These are phyloP conservation scores for Phylloscopus trochiloides DNA, from an alignment of 2,113 vertebrate species.

Conservation along the genomic window DNA sequence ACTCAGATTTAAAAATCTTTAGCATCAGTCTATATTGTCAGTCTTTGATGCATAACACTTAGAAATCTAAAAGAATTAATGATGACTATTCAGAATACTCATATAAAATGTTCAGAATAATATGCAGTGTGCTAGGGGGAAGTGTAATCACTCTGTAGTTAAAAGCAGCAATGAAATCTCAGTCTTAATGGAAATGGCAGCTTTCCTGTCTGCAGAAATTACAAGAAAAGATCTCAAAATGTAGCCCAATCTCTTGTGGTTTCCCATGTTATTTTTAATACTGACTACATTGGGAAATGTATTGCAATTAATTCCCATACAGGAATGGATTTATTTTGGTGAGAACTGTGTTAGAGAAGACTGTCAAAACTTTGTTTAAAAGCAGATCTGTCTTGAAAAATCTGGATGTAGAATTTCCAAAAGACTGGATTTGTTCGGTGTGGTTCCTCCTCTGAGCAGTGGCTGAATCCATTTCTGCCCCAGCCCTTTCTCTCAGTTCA, in stretches of 20 bases:
- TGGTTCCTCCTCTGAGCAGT: neutral
- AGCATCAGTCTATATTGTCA: neutral
- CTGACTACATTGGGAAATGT: neutral
- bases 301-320: neutral
- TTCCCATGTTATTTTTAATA: conserved; percentile 20
- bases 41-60: neutral
- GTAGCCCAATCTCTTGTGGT: neutral
- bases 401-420: neutral
- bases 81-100: conserved; percentile 10
- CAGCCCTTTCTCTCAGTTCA: neutral
- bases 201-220: neutral
- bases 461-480: neutral
- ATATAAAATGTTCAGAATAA: neutral
- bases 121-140: neutral
- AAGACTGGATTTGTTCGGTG: neutral
- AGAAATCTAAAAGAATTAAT: conserved; percentile 30
- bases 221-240: neutral
- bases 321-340: neutral
- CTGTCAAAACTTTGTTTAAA: neutral
- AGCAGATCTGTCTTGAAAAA: neutral
- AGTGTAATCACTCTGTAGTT: conserved; percentile 6
- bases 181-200: neutral
- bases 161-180: conserved; percentile 8
- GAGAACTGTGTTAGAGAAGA: neutral
- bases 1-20: neutral